Percentiles rank a stretch among this genome's conserved stretches.
Evolutionary conservation across 2,113 vertebrate species (phyloP).

Genomic region (Charadrius vociferus): DNA sequence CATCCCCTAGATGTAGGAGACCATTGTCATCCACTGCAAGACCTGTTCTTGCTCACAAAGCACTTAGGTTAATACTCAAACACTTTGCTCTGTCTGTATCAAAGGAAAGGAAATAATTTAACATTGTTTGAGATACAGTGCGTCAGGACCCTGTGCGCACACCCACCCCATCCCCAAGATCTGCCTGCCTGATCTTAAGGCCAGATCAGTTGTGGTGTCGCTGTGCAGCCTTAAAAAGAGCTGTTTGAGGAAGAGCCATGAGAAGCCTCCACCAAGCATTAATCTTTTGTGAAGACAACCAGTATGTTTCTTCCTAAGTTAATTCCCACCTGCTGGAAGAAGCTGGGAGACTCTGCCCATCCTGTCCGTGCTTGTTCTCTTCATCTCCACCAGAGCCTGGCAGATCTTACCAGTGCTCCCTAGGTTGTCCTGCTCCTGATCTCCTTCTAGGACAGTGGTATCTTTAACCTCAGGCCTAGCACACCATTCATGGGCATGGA

Average conservation of each 20-base stretch:
- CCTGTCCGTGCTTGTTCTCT: neutral
- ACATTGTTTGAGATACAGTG: neutral
- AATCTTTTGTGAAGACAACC: neutral
- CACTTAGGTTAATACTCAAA: neutral
- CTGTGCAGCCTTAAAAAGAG: neutral
- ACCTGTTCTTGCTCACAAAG: neutral
- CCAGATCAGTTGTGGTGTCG: neutral
- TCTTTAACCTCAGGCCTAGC: neutral
- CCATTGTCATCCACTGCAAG: neutral
- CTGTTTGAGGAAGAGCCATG: neutral
- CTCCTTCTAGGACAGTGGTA: neutral
- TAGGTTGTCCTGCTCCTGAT: neutral
- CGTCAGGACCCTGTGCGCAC: no score
- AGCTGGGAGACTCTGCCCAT: neutral
- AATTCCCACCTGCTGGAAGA: neutral
- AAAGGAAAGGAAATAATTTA: neutral
- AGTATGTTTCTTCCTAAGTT: neutral
- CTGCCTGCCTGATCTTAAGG: neutral
- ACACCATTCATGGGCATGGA: neutral
- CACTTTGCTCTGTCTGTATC: neutral
- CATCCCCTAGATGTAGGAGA: neutral
- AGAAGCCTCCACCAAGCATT: neutral
- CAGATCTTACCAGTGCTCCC: neutral
- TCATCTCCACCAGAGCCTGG: accelerated
- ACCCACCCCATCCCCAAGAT: no score